Conservation (phyloP, 1,140 invertebrate species). For the Ectropis grisescens region DNA sequence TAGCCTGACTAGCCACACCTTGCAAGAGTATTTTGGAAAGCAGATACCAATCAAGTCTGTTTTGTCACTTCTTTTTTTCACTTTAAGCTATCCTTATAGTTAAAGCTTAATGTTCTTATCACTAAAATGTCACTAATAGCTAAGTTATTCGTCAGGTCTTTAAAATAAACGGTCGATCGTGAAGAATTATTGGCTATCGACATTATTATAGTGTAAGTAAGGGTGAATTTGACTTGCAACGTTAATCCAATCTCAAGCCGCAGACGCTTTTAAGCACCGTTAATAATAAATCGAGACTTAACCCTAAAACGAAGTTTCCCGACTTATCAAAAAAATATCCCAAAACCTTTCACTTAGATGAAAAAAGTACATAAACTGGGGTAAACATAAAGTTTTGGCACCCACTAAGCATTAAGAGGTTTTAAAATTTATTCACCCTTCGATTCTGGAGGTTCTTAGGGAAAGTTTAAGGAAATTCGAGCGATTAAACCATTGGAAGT, state of each 20-base stretch:
- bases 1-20: too few species aligned
- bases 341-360: constrained; percentile 31
- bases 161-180: constrained; percentile 8
- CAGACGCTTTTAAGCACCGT: constrained; percentile 16
- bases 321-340: constrained; percentile 11
- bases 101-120: too few species aligned
- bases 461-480: constrained; percentile 37
- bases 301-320: constrained; percentile 4
- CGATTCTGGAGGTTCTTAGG: constrained; percentile 32
- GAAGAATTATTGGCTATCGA: too few species aligned
- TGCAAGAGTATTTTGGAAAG: too few species aligned
- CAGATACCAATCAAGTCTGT: too few species aligned
- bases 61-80: too few species aligned
- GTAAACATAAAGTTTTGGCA: constrained; percentile 48
- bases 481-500: constrained; percentile 46
- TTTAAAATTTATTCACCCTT: constrained; percentile 66
- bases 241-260: constrained; percentile 1
- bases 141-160: constrained; percentile 3
- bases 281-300: constrained; percentile 26
- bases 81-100: too few species aligned
- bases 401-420: constrained; percentile 53
- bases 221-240: background rate
- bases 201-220: background rate
- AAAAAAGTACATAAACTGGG: constrained; percentile 24
- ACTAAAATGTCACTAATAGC: constrained; percentile 1